Evolutionary conservation across 2,888 invertebrate genomes (phyloP).

Genomic region (Antheraea yamamai): DNA sequence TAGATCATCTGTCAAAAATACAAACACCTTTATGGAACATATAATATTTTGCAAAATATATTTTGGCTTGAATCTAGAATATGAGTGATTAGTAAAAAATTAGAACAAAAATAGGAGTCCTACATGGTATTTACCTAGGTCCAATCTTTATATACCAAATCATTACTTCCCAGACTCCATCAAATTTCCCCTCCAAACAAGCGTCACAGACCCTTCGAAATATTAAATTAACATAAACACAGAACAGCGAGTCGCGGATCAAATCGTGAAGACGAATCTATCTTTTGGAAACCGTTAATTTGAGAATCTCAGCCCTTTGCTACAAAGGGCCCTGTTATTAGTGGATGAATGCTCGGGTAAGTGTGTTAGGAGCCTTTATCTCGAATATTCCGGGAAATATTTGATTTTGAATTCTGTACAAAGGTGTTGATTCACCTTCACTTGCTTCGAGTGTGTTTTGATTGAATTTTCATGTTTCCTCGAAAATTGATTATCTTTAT

Average conservation of each 20-base stretch:
- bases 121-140: neutral
- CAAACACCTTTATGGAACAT: neutral
- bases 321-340: conserved; percentile 48
- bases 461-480: conserved; percentile 14
- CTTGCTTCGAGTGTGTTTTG: conserved; percentile 15
- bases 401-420: conserved; percentile 16
- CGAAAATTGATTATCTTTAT: conserved; percentile 8
- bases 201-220: conserved; percentile 45
- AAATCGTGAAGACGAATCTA: conserved; percentile 72
- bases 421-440: conserved; percentile 20
- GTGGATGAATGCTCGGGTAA: conserved; percentile 56
- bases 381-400: conserved; percentile 27
- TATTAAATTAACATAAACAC: conserved; percentile 77
- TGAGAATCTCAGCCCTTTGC: conserved; percentile 37
- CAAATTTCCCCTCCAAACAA: conserved; percentile 4
- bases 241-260: conserved; percentile 52
- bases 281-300: conserved; percentile 75
- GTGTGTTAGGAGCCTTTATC: conserved; percentile 56
- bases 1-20: no score
- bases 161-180: neutral
- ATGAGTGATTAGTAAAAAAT: no score
- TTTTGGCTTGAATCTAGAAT: neutral
- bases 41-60: neutral
- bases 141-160: conserved; percentile 5
- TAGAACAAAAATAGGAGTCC: neutral